Evolutionary conservation across 2,888 invertebrate species (phyloP).

Genomic region (Mimas tiliae): DNA sequence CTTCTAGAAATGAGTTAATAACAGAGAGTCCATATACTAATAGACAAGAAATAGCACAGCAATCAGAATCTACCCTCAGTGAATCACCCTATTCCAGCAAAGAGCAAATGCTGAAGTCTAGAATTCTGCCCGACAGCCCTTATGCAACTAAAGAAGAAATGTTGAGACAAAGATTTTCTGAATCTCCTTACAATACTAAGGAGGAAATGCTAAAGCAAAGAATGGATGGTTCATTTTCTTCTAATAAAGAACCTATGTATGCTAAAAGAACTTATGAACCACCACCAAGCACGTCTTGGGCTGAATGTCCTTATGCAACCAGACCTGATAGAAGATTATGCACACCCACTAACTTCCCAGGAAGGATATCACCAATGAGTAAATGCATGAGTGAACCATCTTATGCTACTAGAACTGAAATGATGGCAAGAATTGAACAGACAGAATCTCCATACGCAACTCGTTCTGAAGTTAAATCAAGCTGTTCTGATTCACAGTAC

Average conservation of each 20-base stretch:
- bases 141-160: constrained; percentile 82
- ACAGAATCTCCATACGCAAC: constrained; percentile 72
- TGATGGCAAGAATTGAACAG: constrained; percentile 71
- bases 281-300: constrained; percentile 73
- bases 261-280: constrained; percentile 78
- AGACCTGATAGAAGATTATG: constrained; percentile 74
- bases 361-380: constrained; percentile 71
- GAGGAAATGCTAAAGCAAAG: constrained; percentile 79
- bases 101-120: constrained; percentile 73
- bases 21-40: constrained; percentile 59
- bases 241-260: constrained; percentile 72
- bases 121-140: constrained; percentile 71
- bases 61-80: constrained; percentile 65
- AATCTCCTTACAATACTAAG: constrained; percentile 80
- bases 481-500: constrained; percentile 74
- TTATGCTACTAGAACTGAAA: constrained; percentile 74
- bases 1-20: constrained; percentile 52
- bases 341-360: constrained; percentile 71
- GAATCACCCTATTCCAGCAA: constrained; percentile 79
- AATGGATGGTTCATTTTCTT: constrained; percentile 60
- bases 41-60: constrained; percentile 62
- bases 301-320: constrained; percentile 71
- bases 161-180: constrained; percentile 79
- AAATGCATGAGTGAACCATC: constrained; percentile 82
- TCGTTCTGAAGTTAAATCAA: constrained; percentile 72